phyloP scores from a whole-genome alignment of 2,797 vertebrate genomes.

The Ctenopoma multispine region DNA sequence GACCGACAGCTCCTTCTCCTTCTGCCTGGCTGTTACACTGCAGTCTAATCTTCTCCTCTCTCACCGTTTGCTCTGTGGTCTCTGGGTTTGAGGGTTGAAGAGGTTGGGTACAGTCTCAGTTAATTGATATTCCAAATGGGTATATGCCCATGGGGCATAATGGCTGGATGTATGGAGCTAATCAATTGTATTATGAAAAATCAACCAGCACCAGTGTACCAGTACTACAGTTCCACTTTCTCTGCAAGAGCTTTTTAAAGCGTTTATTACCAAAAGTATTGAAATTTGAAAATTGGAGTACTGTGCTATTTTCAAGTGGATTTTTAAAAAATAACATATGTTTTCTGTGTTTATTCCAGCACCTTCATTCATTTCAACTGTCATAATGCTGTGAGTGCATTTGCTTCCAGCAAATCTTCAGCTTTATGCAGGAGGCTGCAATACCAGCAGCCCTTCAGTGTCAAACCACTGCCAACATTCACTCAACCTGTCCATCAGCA shows the following conservation, averaged over 20 bases:
- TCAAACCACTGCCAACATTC: conserved; percentile 12
- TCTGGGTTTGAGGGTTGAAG: conserved; percentile 20
- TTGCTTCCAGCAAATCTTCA: neutral
- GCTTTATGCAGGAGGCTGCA: neutral
- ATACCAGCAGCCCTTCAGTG: conserved; percentile 13
- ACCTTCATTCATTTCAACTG: neutral
- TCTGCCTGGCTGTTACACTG: neutral
- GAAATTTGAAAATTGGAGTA: neutral
- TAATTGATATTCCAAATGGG: conserved; percentile 20
- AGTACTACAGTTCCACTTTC: conserved; percentile 2
- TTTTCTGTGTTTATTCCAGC: neutral
- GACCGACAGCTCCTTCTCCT: conserved; percentile 17
- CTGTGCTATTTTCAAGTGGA: neutral
- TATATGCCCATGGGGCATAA: conserved; percentile 37
- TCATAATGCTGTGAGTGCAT: neutral
- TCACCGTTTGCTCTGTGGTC: conserved; percentile 1
- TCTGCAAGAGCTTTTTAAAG: conserved; percentile 1
- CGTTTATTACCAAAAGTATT: neutral
- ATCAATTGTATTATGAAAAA: conserved; percentile 27
- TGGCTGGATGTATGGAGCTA: conserved; percentile 26
- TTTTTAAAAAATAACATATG: neutral
- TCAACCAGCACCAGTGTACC: neutral
- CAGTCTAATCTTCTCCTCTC: neutral
- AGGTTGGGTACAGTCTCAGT: conserved; percentile 18
- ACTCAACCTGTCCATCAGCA: conserved; percentile 34